Evolutionary conservation across 2,888 invertebrate genomes (phyloP).

Genomic region (Clivina fossor): DNA sequence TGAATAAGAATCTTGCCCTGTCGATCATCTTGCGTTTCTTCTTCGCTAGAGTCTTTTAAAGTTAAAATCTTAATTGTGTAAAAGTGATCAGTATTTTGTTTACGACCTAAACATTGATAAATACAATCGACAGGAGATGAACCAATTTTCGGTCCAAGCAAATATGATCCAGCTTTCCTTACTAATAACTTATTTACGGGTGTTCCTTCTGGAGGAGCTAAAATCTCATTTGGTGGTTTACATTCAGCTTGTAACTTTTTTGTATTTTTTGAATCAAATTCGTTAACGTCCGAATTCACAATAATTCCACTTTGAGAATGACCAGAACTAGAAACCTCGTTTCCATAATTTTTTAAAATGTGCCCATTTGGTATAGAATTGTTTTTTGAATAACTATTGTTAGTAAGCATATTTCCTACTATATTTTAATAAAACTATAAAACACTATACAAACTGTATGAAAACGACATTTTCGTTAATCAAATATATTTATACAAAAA

Average conservation of each 20-base stretch:
- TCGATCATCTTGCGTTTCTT: conserved; percentile 71
- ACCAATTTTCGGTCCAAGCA: conserved; percentile 69
- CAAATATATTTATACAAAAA: too few species aligned
- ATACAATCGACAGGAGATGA: conserved; percentile 76
- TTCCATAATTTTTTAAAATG: too few species aligned
- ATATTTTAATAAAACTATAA: too few species aligned
- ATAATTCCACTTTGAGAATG: too few species aligned
- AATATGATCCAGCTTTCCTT: conserved; percentile 67
- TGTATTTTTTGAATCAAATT: conserved; percentile 41
- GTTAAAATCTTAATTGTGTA: conserved; percentile 66
- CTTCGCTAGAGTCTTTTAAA: conserved; percentile 56
- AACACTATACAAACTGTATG: too few species aligned
- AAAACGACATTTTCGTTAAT: too few species aligned
- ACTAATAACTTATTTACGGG: conserved; percentile 58
- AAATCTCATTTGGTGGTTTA: too few species aligned
- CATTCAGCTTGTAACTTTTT: conserved; percentile 52
- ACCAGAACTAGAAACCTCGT: too few species aligned
- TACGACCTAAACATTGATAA: conserved; percentile 72
- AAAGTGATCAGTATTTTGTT: conserved; percentile 68
- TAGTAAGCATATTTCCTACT: too few species aligned
- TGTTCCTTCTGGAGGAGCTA: conserved; percentile 58
- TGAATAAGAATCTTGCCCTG: conserved; percentile 79
- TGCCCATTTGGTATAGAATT: too few species aligned
- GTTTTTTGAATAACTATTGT: too few species aligned
- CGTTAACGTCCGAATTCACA: background rate